Percentiles rank a stretch among this genome's conserved stretches.
Conservation (phyloP, 2,113 vertebrate genomes). For the Pelecanoides urinatrix region DNA sequence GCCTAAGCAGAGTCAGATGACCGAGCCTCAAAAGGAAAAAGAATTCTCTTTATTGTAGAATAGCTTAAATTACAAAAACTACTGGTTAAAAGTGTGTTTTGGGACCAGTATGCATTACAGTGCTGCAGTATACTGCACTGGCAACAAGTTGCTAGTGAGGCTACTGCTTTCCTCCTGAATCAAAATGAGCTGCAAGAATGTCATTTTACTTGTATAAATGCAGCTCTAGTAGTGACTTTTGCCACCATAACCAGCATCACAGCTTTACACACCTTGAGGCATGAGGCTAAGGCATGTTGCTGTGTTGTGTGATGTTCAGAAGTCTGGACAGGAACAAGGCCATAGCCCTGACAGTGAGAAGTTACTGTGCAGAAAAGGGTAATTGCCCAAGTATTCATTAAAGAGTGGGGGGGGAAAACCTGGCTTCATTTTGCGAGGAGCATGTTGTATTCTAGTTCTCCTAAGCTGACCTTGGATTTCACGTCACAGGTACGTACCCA, state of each 20-base stretch:
- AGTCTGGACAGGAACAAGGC: background rate
- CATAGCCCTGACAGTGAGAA: background rate
- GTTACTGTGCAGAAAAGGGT: background rate
- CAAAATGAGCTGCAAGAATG: background rate
- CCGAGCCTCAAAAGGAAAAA: background rate
- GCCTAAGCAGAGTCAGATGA: background rate
- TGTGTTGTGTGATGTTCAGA: background rate
- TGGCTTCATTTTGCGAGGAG: background rate
- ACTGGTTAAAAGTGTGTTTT: background rate
- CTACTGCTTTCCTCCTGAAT: background rate
- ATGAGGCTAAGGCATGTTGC: accelerated
- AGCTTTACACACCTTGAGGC: background rate
- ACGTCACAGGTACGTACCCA: accelerated
- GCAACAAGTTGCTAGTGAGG: background rate
- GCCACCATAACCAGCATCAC: no score
- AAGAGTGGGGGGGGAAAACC: no score
- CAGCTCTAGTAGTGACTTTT: background rate
- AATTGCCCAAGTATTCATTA: background rate
- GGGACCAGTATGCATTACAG: accelerated
- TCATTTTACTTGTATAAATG: background rate
- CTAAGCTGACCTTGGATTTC: background rate
- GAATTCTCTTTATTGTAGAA: background rate
- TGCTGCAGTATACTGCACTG: background rate
- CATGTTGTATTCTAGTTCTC: background rate
- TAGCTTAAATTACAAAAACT: no score